These are phyloP conservation scores for Melanitta fusca DNA, from an alignment of 2,797 vertebrate genomes.

Conservation along the genomic window DNA sequence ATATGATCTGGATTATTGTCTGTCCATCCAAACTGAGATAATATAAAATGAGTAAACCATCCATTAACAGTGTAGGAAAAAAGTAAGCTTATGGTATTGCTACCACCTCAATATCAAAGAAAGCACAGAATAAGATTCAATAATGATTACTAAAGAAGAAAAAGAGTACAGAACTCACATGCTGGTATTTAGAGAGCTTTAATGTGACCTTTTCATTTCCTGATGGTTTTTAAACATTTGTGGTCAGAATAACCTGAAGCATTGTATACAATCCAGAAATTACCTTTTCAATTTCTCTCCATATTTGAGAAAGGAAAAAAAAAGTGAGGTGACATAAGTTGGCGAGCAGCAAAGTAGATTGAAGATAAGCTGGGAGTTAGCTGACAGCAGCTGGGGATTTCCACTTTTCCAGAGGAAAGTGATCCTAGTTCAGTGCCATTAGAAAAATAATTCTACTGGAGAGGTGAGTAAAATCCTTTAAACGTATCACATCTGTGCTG, in stretches of 20 bases:
- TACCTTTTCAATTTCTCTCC: not conserved
- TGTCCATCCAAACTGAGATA: not conserved
- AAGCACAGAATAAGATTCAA: not conserved
- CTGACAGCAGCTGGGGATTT: not conserved
- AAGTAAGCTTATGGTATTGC: not conserved
- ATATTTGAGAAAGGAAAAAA: not conserved
- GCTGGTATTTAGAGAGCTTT: not conserved
- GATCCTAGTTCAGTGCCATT: not conserved
- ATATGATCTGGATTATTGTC: not conserved
- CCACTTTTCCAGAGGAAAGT: not conserved
- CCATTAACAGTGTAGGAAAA: not conserved
- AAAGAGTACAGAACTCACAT: not conserved
- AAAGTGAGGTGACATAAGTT: not conserved
- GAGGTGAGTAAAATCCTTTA: not conserved
- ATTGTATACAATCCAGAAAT: not conserved
- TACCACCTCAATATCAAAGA: not conserved
- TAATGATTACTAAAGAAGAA: not conserved
- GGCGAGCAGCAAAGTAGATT: not conserved
- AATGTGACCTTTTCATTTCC: not conserved
- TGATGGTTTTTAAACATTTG: not conserved
- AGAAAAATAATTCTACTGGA: not conserved
- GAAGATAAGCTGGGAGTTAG: not conserved
- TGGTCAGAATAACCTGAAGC: not conserved
- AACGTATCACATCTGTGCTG: not conserved
- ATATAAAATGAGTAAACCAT: not conserved